Evolutionary conservation across 2,888 invertebrate species (phyloP).

Genomic region (Slavum lentiscoides): DNA sequence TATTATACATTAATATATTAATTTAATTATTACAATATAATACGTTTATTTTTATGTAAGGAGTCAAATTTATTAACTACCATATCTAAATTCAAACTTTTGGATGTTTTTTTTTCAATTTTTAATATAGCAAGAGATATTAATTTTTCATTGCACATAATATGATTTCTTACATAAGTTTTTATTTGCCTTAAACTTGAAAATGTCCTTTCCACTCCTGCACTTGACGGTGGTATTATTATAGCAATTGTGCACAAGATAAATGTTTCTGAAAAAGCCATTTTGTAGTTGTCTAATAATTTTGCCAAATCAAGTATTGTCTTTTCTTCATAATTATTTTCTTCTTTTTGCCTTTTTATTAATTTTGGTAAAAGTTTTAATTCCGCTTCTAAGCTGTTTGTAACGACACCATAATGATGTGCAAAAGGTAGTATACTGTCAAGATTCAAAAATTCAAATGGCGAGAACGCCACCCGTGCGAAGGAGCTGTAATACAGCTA

Average conservation of each 20-base stretch:
- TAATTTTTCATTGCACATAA: conserved; percentile 26
- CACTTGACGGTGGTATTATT: background rate
- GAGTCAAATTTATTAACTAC: conserved; percentile 30
- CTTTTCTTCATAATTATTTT: conserved; percentile 18
- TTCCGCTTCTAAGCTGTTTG: no score
- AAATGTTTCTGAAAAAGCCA: conserved; percentile 21
- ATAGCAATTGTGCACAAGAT: conserved; percentile 7
- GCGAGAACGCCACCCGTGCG: no score
- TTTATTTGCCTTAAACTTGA: background rate
- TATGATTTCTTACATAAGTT: background rate
- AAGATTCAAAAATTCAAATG: no score
- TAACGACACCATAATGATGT: no score
- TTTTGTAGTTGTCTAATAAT: conserved; percentile 17
- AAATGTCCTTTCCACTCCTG: conserved; percentile 12
- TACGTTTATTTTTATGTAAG: background rate
- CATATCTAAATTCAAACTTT: conserved; percentile 28
- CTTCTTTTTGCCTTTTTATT: background rate
- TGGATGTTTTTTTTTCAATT: conserved; percentile 24
- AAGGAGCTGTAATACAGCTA: no score
- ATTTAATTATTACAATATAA: background rate
- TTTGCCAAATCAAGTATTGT: conserved; percentile 2
- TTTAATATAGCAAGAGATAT: background rate
- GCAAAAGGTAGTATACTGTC: no score
- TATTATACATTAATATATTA: no score
- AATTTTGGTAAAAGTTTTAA: no score